These are phyloP conservation scores for Esperia sulphurella DNA, from an alignment of 2,888 invertebrate species.

Conservation along the genomic window DNA sequence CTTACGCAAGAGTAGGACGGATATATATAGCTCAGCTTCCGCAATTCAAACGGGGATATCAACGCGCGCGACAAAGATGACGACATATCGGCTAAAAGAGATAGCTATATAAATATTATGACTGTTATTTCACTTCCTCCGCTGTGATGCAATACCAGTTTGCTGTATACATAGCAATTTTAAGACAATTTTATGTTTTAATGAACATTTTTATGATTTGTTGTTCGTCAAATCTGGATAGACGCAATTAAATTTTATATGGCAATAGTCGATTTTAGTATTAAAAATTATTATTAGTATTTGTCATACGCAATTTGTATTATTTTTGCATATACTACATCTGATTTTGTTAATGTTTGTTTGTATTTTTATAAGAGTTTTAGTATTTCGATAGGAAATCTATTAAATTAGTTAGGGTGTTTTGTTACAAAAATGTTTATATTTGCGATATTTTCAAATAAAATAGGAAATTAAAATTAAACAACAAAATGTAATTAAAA, in stretches of 20 bases:
- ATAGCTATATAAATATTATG: constrained; percentile 75
- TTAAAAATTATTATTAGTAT: too few species aligned
- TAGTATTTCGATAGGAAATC: background rate
- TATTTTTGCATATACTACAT: constrained; percentile 4
- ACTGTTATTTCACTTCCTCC: constrained; percentile 77
- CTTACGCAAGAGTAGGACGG: constrained; percentile 39
- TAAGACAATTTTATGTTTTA: constrained; percentile 43
- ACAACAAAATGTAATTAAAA: too few species aligned
- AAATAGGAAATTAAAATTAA: too few species aligned
- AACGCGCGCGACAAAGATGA: constrained; percentile 59
- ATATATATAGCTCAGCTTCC: constrained; percentile 35
- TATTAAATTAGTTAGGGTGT: background rate
- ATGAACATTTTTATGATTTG: too few species aligned
- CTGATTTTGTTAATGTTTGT: background rate
- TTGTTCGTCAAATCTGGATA: too few species aligned
- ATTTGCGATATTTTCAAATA: too few species aligned
- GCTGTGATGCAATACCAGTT: constrained; percentile 74
- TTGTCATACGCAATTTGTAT: too few species aligned
- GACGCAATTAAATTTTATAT: too few species aligned
- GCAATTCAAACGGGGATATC: constrained; percentile 42
- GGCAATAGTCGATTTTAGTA: too few species aligned
- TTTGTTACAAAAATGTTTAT: too few species aligned
- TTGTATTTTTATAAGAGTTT: background rate
- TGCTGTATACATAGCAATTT: constrained; percentile 64
- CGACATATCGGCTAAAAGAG: constrained; percentile 51